Percentiles rank a stretch among this genome's conserved stretches.
Evolutionary conservation across 2,113 vertebrate genomes (phyloP).

Genomic region (Anthoscopus minutus): DNA sequence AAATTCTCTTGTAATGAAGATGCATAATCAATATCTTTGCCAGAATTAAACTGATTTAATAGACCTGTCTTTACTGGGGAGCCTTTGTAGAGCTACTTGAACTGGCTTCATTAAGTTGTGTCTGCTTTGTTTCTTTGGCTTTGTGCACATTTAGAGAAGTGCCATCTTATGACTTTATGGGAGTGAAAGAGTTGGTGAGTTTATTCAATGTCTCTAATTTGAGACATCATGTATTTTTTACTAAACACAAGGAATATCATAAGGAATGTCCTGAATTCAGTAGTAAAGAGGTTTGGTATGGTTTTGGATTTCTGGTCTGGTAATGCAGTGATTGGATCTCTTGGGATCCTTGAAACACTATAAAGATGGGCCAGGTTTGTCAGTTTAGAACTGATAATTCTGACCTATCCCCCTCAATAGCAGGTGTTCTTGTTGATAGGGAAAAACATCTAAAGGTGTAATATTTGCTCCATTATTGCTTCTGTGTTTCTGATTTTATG

Average conservation of each 20-base stretch:
- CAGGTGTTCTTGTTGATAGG: neutral
- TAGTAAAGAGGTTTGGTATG: neutral
- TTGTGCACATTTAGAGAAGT: neutral
- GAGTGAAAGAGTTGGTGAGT: neutral
- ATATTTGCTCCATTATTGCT: neutral
- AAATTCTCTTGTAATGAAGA: neutral
- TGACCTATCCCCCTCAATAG: neutral
- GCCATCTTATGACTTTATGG: neutral
- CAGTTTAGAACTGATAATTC: neutral
- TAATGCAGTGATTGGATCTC: neutral
- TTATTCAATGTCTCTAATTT: neutral
- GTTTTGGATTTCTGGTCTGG: neutral
- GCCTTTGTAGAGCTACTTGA: neutral
- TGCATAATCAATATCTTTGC: neutral
- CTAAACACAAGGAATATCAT: neutral
- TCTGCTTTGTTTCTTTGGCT: neutral
- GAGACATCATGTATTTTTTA: neutral
- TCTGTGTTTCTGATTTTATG: neutral
- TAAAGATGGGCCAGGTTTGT: neutral
- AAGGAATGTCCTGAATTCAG: neutral
- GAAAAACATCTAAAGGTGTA: neutral
- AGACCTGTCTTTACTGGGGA: neutral
- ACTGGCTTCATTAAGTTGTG: neutral
- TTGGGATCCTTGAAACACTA: neutral
- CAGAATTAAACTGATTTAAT: neutral